Evolutionary conservation across 1,140 invertebrate species (phyloP).

Genomic region (Hylaeus volcanicus): DNA sequence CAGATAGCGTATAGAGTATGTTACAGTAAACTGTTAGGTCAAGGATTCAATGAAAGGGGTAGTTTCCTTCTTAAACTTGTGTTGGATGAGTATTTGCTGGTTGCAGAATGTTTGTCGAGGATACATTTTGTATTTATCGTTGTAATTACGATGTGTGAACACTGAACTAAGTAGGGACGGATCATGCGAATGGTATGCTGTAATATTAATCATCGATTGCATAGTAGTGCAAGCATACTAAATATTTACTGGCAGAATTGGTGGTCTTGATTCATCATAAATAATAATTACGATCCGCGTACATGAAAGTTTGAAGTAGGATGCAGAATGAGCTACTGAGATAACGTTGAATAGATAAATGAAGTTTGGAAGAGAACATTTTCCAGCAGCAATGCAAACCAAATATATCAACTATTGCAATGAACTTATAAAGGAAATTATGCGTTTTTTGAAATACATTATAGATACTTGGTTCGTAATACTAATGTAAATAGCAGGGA

Average conservation of each 20-base stretch:
- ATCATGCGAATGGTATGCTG: constrained; percentile 42
- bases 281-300: constrained; percentile 12
- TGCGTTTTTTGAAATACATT: not conserved
- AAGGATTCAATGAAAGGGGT: no score
- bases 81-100: not conserved
- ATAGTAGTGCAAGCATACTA: constrained; percentile 21
- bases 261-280: constrained; percentile 2
- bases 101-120: not conserved
- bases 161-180: constrained; percentile 39
- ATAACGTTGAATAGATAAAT: not conserved
- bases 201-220: constrained; percentile 26
- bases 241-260: constrained; percentile 15
- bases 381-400: not conserved
- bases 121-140: not conserved
- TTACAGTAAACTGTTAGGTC: no score
- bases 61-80: not conserved
- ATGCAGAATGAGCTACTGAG: not conserved
- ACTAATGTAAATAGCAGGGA: no score
- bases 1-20: no score
- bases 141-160: constrained; percentile 10
- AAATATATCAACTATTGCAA: not conserved
- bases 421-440: not conserved
- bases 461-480: no score
- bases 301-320: not conserved
- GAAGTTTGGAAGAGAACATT: not conserved